Evolutionary conservation across 1,140 invertebrate genomes (phyloP).

Genomic region (Zaprionus tsacasi): DNA sequence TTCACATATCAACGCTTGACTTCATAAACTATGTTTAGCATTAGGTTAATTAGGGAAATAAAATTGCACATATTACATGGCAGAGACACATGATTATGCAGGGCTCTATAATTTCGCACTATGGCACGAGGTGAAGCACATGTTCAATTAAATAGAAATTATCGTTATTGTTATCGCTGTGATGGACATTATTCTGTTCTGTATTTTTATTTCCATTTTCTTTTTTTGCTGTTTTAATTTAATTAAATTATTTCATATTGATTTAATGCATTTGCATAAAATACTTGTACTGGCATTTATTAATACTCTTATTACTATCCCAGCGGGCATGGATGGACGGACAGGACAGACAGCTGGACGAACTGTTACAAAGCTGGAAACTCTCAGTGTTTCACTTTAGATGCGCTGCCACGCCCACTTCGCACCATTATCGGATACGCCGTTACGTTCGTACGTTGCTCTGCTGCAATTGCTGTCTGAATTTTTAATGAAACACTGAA

Average conservation of each 20-base stretch:
- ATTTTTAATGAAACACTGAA: slow-evolving; percentile 81
- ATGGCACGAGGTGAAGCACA: slow-evolving; percentile 32
- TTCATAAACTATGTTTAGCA: slow-evolving; percentile 27
- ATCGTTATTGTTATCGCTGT: slow-evolving; percentile 59
- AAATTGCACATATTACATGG: slow-evolving; percentile 41
- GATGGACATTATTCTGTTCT: background rate
- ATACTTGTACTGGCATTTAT: slow-evolving; percentile 57
- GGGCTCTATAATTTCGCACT: slow-evolving; percentile 41
- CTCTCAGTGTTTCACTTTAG: slow-evolving; percentile 27
- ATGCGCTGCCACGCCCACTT: slow-evolving; percentile 36
- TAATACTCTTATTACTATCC: slow-evolving; percentile 32
- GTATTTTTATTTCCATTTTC: slow-evolving; percentile 17
- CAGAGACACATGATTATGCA: slow-evolving; percentile 28
- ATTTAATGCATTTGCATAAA: slow-evolving; percentile 73
- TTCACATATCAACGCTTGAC: background rate
- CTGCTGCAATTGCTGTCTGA: slow-evolving; percentile 51
- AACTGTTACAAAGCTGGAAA: slow-evolving; percentile 2
- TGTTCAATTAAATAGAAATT: slow-evolving; percentile 56
- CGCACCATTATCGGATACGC: slow-evolving; percentile 33
- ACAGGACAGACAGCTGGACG: background rate
- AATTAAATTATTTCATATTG: slow-evolving; percentile 75
- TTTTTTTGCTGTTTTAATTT: slow-evolving; percentile 41
- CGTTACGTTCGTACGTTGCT: slow-evolving; percentile 29
- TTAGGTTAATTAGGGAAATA: slow-evolving; percentile 48
- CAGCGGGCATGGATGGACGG: slow-evolving; percentile 4